Conservation (phyloP, 2,888 invertebrate genomes). For the Cryptus armator region DNA sequence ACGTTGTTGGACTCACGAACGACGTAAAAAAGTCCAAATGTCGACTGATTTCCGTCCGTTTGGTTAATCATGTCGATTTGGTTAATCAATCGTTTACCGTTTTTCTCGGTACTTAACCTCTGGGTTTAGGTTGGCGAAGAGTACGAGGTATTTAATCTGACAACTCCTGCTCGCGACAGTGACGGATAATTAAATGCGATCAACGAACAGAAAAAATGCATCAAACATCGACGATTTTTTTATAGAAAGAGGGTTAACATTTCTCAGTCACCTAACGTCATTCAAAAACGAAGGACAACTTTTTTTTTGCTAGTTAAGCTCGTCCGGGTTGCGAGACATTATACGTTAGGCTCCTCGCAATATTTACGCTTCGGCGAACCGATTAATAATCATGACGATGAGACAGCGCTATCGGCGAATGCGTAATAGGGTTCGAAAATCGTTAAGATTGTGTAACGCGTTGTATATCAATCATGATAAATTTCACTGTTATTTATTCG, state of each 20-base stretch:
- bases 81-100: slow-evolving; percentile 41
- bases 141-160: background rate
- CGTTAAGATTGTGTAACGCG: background rate
- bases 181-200: slow-evolving; percentile 15
- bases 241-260: background rate
- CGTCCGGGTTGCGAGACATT: background rate
- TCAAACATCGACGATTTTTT: background rate
- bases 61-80: slow-evolving; percentile 45
- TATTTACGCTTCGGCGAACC: background rate
- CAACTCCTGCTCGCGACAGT: background rate
- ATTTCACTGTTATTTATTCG: background rate
- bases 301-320: background rate
- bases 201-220: background rate
- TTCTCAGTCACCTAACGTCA: background rate
- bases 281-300: background rate
- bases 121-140: slow-evolving; percentile 10
- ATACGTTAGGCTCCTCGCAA: background rate
- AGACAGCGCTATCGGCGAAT: background rate
- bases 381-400: background rate
- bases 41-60: slow-evolving; percentile 22
- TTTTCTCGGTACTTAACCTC: slow-evolving; percentile 17
- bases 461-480: background rate
- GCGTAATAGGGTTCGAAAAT: background rate
- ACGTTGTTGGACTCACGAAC: slow-evolving; percentile 21
- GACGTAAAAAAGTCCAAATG: slow-evolving; percentile 26